Base-by-base conservation (phyloP, 2,888 invertebrate genomes). In the Macaria notata region DNA sequence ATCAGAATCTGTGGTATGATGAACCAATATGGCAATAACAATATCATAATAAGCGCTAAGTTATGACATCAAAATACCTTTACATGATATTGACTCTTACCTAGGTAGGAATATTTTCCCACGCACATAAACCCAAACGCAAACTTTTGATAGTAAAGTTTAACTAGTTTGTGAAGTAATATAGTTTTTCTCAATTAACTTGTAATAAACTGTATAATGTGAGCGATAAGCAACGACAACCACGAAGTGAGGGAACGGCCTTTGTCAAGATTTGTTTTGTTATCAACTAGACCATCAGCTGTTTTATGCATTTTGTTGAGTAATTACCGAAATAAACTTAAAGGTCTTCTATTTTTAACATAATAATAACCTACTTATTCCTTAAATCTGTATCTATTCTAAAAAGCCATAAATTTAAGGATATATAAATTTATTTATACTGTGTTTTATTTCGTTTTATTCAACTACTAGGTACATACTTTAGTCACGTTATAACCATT, bases 151-250 rank as follows among this genome's bases (percentile, higher is more conserved):
- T 46, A 45, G 43, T 38, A 31, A 41, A 47, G 19, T 19, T 19
- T 19, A 19, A 47, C 47, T 39, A 39, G 9, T 30, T 47, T 39
- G 7, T 38, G 38, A 9, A 49, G n/a, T 52, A 50, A 36, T 33
- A 49, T 42, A 49, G 46, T 66, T 65, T 62, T 58, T 65, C 61
- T 63, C 52, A 59, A 61, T 64, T 59, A 63, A 49, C 62, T 61
- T 56, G 49, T 56, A 58, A 58, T 63, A 53, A 53, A 54, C 47
- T 46, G 53, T 41, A 19, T 59, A 52, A 61, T 63, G 49, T 50
- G 33, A 49, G 50, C 51, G 56, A 61, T 59, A 56, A 62, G 53
- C 56, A 54, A 62, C 51, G 62, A 64, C 61, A 57, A 61, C 60
- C 50, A 54, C 29, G 9, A 42, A 54, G 44, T 31, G 46, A 53